phyloP scores from a whole-genome alignment of 1,140 invertebrate genomes.

The Aphelenchoides avenae region DNA sequence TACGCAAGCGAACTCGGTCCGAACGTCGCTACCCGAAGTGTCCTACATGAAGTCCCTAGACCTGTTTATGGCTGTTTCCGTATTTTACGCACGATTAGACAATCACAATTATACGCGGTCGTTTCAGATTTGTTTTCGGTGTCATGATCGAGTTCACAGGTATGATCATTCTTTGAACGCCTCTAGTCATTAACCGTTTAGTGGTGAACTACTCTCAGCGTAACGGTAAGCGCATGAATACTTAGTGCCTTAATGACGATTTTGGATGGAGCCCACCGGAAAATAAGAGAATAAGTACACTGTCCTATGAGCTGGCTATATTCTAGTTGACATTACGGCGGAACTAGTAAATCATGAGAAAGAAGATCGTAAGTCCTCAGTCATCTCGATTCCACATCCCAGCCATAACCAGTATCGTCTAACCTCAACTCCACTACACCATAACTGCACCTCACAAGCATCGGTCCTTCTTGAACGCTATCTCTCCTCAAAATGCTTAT shows the following conservation, averaged over 20 bases:
- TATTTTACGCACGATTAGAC: neutral
- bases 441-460: no score
- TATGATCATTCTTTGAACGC: no score
- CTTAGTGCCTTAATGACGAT: constrained; percentile 1
- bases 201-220: constrained; percentile 42
- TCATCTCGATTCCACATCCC: neutral
- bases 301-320: neutral
- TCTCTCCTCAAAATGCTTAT: neutral
- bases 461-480: no score
- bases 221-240: constrained; percentile 29
- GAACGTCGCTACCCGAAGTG: constrained; percentile 42
- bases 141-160: constrained; percentile 55
- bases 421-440: no score
- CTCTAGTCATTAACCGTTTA: no score
- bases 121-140: constrained; percentile 37
- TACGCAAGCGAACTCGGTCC: constrained; percentile 50
- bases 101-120: neutral
- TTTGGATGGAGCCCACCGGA: constrained; percentile 6
- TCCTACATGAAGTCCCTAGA: constrained; percentile 50
- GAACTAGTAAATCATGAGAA: neutral
- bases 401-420: neutral
- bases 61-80: constrained; percentile 28
- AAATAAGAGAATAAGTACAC: no score
- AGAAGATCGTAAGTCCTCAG: neutral
- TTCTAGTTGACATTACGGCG: neutral